Evolutionary conservation across 2,888 invertebrate genomes (phyloP).

Genomic region (Pandemis corylana): DNA sequence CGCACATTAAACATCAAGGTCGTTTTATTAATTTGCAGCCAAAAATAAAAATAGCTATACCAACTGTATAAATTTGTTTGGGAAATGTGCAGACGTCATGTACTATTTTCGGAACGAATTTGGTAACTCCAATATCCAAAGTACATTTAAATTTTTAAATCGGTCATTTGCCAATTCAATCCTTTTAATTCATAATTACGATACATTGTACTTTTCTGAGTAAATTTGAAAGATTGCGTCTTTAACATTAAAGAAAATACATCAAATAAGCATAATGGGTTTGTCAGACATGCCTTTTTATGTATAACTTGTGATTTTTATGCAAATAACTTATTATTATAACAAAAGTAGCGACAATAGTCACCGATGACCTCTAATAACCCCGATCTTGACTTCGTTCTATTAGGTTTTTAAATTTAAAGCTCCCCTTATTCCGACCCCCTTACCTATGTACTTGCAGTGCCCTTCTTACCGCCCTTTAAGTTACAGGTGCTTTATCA

Average conservation of each 20-base stretch:
- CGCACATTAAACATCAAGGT: background rate
- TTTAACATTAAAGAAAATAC: too few species aligned
- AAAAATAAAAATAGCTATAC: background rate
- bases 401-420: background rate
- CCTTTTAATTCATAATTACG: too few species aligned
- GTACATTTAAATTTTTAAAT: too few species aligned
- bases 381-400: background rate
- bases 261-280: too few species aligned
- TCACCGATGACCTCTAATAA: background rate
- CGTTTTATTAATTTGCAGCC: background rate
- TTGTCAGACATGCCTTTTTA: too few species aligned
- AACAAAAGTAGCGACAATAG: background rate
- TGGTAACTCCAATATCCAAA: too few species aligned
- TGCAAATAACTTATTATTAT: background rate
- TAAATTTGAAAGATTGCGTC: too few species aligned
- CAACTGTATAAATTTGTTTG: background rate
- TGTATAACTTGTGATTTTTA: too few species aligned
- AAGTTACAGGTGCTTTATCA: constrained; percentile 71
- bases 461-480: constrained; percentile 68
- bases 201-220: too few species aligned
- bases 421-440: constrained; percentile 2
- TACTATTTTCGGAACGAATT: background rate
- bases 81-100: background rate
- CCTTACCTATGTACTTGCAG: constrained; percentile 38
- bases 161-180: too few species aligned